phyloP scores from a whole-genome alignment of 2,113 vertebrate genomes.

The Heteronetta atricapilla region DNA sequence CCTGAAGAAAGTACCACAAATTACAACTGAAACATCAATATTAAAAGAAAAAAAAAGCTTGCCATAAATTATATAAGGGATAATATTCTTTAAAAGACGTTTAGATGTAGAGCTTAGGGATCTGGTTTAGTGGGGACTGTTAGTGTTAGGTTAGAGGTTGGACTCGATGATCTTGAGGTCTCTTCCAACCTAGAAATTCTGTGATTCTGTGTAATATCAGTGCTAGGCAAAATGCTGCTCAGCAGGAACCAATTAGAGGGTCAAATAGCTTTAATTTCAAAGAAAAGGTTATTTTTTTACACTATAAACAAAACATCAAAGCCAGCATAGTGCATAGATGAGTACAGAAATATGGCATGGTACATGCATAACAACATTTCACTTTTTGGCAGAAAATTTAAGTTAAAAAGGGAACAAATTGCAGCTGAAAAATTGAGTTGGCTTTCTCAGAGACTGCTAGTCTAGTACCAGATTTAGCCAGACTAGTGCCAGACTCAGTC shows the following conservation, averaged over 20 bases:
- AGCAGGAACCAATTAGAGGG: background rate
- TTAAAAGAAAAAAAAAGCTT: background rate
- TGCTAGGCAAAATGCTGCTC: background rate
- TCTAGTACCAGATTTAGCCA: background rate
- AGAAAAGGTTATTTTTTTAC: background rate
- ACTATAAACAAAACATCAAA: background rate
- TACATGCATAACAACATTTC: background rate
- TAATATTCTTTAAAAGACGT: too few relatives aligned
- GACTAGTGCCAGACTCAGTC: too few relatives aligned
- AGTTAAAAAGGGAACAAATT: background rate
- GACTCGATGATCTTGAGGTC: too few relatives aligned
- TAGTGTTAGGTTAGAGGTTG: too few relatives aligned
- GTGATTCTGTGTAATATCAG: too few relatives aligned
- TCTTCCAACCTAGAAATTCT: too few relatives aligned
- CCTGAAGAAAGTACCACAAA: background rate
- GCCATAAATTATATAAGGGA: background rate
- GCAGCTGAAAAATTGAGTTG: background rate
- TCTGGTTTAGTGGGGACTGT: too few relatives aligned
- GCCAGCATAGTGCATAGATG: background rate
- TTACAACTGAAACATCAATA: background rate
- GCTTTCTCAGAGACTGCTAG: background rate
- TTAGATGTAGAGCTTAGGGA: too few relatives aligned
- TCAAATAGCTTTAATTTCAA: background rate
- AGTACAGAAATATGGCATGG: background rate
- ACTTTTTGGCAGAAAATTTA: background rate